Evolutionary conservation across 2,113 vertebrate species (phyloP), one percentile per base, ranked within the genome.

Genomic region (Falcunculus frontatus): DNA sequence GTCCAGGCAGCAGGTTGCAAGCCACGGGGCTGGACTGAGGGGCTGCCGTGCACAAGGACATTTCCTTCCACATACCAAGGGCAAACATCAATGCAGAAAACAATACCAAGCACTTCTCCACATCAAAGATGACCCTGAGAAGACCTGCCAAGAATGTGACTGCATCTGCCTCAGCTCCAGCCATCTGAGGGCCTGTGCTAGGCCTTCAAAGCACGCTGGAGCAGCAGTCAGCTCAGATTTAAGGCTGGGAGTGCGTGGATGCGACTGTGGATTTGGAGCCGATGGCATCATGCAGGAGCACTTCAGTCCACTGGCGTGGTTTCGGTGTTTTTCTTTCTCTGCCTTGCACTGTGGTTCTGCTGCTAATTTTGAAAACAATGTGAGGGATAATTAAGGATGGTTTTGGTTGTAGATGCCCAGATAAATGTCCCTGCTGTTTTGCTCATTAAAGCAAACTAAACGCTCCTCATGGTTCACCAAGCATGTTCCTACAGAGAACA

Each of bases 111-210:
- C 93, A 62, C 92, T 95, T 88, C 90, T 94, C 47, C 73, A 96
- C 88, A 96, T 96, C 95, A 97, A 97, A 97, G 96, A 93, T 62
- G 96, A 97, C 96, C 96, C 95, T 94, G 88, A 76, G 92, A 69
- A 94, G 93, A 96, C 96, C 93, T 94, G 96, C 96, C 96, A 97
- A 96, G 96, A 96, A 97, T 97, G 90, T 89, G 80, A 80, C 77
- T 92, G 88, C 95, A 94, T 97, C 88, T 97, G 96, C 95, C 84
- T 93, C 69, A 68, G 73, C 84, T 82, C 56, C 80, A 78, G 90
- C 56, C 86, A 76, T 94, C 53, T 79, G 93, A 93, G 93, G 77
- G 76, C 26, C 88, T 92, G 92, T 19, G 8, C 65, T 68, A 96
- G 95, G 88, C 95, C 86, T 95, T 94, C 92, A 81, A 92, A 95